Conservation (phyloP, 1,140 invertebrate species). For the Polypedilum vanderplanki region DNA sequence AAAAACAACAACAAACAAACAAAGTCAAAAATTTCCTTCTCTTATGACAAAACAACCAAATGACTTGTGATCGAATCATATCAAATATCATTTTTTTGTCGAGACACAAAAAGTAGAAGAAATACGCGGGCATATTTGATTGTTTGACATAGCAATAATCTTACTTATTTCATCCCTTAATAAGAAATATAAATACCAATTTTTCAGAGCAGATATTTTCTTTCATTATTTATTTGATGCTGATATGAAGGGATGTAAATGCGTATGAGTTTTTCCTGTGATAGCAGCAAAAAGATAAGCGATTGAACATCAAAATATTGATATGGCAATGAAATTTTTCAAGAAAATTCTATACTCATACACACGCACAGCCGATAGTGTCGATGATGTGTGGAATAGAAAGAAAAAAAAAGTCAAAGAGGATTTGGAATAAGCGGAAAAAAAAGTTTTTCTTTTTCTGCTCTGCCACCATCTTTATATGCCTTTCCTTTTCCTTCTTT, state of each 20-base stretch:
- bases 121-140: not conserved
- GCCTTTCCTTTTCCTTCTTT: no score
- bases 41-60: not conserved
- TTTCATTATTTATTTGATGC: no score
- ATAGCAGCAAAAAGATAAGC: not conserved
- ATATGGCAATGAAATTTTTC: slow-evolving; percentile 5
- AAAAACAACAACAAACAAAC: not conserved
- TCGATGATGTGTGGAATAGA: no score
- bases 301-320: slow-evolving; percentile 3
- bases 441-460: no score
- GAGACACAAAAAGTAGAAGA: not conserved
- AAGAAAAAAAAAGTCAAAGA: no score
- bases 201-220: not conserved
- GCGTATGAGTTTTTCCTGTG: not conserved
- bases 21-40: not conserved
- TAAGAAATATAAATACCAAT: slow-evolving; percentile 9
- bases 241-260: not conserved
- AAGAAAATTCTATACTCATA: not conserved
- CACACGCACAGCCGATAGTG: no score
- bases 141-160: slow-evolving; percentile 5
- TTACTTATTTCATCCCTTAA: not conserved
- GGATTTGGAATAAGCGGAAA: no score
- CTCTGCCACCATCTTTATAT: no score
- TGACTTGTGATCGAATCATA: not conserved
- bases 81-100: not conserved